These are phyloP conservation scores for Amphibalanus amphitrite DNA, from an alignment of 1,140 invertebrate species.

Conservation along the genomic window DNA sequence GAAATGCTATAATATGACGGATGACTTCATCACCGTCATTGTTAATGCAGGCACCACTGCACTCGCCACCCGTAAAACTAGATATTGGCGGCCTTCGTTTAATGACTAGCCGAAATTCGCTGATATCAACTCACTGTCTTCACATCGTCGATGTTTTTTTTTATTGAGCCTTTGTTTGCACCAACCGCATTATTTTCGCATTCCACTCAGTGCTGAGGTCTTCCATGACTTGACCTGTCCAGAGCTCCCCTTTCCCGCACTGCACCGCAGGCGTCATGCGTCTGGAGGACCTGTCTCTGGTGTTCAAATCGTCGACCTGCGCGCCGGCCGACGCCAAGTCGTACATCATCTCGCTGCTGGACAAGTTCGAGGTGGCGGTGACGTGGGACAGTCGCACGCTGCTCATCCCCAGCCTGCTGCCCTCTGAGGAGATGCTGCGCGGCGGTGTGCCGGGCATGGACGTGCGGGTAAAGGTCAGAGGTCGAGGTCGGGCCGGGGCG, in stretches of 20 bases:
- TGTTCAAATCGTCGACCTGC: slow-evolving; percentile 61
- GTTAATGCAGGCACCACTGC: too few relatives aligned
- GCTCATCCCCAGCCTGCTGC: slow-evolving; percentile 79
- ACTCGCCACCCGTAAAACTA: too few relatives aligned
- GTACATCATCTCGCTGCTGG: slow-evolving; percentile 77
- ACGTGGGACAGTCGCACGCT: slow-evolving; percentile 88
- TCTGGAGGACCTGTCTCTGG: slow-evolving; percentile 74
- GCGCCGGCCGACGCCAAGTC: slow-evolving; percentile 41
- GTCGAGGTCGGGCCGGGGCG: slow-evolving; percentile 48
- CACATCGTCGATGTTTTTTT: background rate
- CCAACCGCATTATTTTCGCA: too few relatives aligned
- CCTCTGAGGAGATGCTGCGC: slow-evolving; percentile 51
- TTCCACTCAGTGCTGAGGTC: too few relatives aligned
- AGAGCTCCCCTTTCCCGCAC: background rate
- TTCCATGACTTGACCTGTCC: too few relatives aligned
- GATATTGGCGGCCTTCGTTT: too few relatives aligned
- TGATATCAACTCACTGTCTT: too few relatives aligned
- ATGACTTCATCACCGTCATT: too few relatives aligned
- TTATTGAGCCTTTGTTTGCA: too few relatives aligned
- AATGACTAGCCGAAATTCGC: too few relatives aligned
- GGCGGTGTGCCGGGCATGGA: slow-evolving; percentile 30
- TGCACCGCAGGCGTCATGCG: slow-evolving; percentile 73
- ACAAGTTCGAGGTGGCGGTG: slow-evolving; percentile 94
- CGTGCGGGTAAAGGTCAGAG: slow-evolving; percentile 34
- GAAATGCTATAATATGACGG: too few relatives aligned